Percentiles rank a stretch among this genome's conserved stretches.
Evolutionary conservation across 2,113 vertebrate genomes (phyloP).

Genomic region (Gavia stellata): DNA sequence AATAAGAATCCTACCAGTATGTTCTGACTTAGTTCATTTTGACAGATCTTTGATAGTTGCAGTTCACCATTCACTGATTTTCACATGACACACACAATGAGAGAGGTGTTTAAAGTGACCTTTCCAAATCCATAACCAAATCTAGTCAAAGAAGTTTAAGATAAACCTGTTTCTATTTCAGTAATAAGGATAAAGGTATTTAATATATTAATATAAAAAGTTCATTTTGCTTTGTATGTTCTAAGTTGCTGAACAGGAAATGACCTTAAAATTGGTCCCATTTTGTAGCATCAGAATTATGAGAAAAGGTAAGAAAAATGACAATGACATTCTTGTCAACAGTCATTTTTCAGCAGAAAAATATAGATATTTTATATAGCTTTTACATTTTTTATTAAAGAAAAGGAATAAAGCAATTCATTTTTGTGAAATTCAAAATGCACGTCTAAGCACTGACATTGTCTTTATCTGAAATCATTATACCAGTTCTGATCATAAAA

Average conservation of each 20-base stretch:
- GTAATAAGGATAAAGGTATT: not conserved
- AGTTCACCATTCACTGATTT: not conserved
- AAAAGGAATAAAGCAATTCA: fast-evolving
- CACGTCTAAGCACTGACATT: not conserved
- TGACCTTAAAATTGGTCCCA: not conserved
- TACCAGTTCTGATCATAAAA: not conserved
- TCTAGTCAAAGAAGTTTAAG: not conserved
- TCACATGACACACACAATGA: not conserved
- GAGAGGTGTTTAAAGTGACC: not conserved
- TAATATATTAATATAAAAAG: not conserved
- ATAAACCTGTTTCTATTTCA: not conserved
- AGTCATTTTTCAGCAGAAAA: not conserved
- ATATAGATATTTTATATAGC: not conserved
- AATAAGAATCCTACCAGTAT: not conserved
- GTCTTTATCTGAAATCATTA: not conserved
- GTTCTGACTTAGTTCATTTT: not conserved
- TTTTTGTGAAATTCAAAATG: not conserved
- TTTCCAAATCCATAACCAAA: not conserved
- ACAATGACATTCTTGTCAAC: not conserved
- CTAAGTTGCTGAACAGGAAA: not conserved
- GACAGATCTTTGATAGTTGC: not conserved
- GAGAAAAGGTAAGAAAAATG: not conserved
- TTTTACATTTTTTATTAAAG: not conserved
- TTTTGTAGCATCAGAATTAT: not conserved
- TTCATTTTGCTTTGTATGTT: not conserved